Percentiles rank a stretch among this genome's conserved stretches.
Evolutionary conservation across 2,113 vertebrate genomes (phyloP).

Genomic region (Mormyrus iriodes): DNA sequence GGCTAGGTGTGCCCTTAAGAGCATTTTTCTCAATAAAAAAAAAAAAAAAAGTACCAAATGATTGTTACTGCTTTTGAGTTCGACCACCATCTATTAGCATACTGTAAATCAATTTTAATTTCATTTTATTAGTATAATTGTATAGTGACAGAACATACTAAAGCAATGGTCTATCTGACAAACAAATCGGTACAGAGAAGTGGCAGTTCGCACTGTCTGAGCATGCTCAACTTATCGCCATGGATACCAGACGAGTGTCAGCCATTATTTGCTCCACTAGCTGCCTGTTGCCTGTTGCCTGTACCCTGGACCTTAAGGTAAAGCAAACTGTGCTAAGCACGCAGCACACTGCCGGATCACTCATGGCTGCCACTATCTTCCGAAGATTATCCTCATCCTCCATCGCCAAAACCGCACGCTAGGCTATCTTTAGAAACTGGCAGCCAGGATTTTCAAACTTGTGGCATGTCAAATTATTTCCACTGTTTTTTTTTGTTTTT

Average conservation of each 20-base stretch:
- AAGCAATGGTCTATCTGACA: neutral
- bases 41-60: neutral
- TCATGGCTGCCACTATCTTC: neutral
- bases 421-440: neutral
- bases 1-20: neutral
- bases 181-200: neutral
- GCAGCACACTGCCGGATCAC: neutral
- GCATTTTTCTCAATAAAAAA: neutral
- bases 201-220: neutral
- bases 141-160: neutral
- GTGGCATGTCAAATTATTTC: neutral
- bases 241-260: constrained; percentile 43
- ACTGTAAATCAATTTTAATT: neutral
- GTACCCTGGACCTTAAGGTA: constrained; percentile 46
- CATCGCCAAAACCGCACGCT: neutral
- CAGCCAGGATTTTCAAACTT: neutral
- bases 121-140: neutral
- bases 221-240: constrained; percentile 22
- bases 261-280: constrained; percentile 26
- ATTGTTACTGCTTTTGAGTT: neutral
- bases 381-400: neutral
- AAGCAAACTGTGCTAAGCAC: constrained; percentile 35
- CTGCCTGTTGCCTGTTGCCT: neutral
- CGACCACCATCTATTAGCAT: neutral
- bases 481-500: neutral